Conservation (phyloP, 2,113 vertebrate species). For the Peromyscus leucopus region DNA sequence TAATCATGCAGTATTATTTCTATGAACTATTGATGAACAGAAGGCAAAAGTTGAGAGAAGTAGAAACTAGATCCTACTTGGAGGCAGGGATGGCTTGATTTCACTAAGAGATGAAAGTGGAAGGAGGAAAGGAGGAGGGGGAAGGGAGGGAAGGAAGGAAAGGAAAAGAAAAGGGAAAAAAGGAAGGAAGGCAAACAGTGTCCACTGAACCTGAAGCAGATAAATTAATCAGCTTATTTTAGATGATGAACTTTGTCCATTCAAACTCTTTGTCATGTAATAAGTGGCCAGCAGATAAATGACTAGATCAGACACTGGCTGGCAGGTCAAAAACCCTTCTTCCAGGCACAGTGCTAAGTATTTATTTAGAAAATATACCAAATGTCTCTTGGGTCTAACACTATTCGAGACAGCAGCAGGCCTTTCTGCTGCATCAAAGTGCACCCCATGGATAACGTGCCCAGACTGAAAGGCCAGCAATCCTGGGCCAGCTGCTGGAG, state of each 20-base stretch:
- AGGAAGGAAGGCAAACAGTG: not conserved
- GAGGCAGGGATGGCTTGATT: not conserved
- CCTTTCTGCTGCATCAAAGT: not conserved
- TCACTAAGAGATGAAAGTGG: not conserved
- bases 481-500: not conserved
- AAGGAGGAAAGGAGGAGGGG: not conserved
- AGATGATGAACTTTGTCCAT: not conserved
- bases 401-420: not conserved
- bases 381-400: not conserved
- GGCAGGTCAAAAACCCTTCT: not conserved
- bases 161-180: not conserved
- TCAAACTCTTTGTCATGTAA: not conserved
- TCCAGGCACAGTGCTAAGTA: not conserved
- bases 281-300: not conserved
- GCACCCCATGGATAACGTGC: not conserved
- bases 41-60: not conserved
- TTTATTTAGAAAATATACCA: slow-evolving; percentile 55
- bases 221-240: not conserved
- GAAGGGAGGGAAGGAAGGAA: not conserved
- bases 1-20: not conserved
- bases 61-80: not conserved
- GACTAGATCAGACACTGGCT: not conserved
- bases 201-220: not conserved
- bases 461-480: slow-evolving; percentile 10
- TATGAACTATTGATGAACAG: not conserved